phyloP scores from a whole-genome alignment of 2,797 vertebrate species.

The Emys orbicularis region DNA sequence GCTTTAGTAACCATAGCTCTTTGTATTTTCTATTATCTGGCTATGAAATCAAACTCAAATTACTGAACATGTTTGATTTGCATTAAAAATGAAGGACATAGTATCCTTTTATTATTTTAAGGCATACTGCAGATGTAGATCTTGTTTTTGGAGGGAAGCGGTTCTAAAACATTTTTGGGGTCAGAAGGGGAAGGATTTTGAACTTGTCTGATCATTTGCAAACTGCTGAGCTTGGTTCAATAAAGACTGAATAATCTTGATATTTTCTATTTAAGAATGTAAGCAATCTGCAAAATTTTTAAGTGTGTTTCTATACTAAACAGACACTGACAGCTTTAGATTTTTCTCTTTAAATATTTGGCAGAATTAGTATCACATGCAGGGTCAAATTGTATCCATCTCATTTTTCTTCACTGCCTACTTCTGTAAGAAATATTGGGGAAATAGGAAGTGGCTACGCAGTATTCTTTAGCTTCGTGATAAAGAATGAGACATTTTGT shows the following conservation, averaged over 20 bases:
- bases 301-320: constrained; percentile 15
- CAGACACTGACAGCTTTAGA: not conserved
- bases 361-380: not conserved
- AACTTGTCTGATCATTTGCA: not conserved
- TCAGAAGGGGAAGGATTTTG: constrained; percentile 12
- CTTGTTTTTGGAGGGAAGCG: not conserved
- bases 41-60: constrained; percentile 29
- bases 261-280: not conserved
- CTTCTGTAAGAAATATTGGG: not conserved
- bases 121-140: not conserved
- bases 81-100: constrained; percentile 10
- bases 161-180: not conserved
- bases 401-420: not conserved
- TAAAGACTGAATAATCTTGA: not conserved
- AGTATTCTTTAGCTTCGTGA: not conserved
- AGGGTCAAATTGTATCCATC: not conserved
- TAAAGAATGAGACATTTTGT: not conserved
- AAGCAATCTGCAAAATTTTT: constrained; percentile 11
- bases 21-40: constrained; percentile 32
- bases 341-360: constrained; percentile 2
- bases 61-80: constrained; percentile 1
- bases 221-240: constrained; percentile 3
- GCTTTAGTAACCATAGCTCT: not conserved
- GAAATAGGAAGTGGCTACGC: constrained; percentile 6
- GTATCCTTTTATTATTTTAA: not conserved